Evolutionary conservation across 1,140 invertebrate genomes (phyloP).

Genomic region (Reticulitermes speratus): DNA sequence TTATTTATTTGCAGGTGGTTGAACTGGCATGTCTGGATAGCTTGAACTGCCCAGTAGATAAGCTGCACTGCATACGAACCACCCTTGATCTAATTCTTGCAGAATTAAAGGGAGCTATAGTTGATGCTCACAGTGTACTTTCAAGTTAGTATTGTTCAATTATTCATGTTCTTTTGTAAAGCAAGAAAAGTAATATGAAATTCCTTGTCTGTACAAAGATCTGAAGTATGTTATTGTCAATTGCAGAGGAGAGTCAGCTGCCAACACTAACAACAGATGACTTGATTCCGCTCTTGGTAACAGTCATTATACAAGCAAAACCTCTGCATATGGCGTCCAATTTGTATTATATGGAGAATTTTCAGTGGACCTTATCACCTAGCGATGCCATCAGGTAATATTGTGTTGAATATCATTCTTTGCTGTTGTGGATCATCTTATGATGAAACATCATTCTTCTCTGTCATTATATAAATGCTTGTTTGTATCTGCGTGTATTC

Average conservation of each 20-base stretch:
- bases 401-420: not conserved
- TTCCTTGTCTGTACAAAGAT: too few species aligned
- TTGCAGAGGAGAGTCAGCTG: conserved; percentile 21
- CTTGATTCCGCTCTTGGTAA: conserved; percentile 42
- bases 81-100: conserved; percentile 43
- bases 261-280: conserved; percentile 36
- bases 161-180: not conserved
- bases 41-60: conserved; percentile 41
- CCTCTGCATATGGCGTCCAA: conserved; percentile 41
- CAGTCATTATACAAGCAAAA: conserved; percentile 42
- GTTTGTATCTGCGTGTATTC: too few species aligned
- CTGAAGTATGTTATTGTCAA: not conserved
- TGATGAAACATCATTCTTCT: not conserved
- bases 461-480: too few species aligned
- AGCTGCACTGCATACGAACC: conserved; percentile 41
- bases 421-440: not conserved
- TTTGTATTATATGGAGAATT: conserved; percentile 43
- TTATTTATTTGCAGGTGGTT: conserved; percentile 33
- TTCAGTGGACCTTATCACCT: conserved; percentile 40
- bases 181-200: too few species aligned
- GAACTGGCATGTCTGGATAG: conserved; percentile 42
- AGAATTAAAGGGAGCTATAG: conserved; percentile 42
- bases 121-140: conserved; percentile 38
- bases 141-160: not conserved
- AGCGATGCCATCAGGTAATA: conserved; percentile 36